A percentile compares a stretch with the other conserved stretches of the same genome.
These are phyloP conservation scores for Platorchestia sp. DNA, from an alignment of 1,140 invertebrate species.

Conservation along the genomic window DNA sequence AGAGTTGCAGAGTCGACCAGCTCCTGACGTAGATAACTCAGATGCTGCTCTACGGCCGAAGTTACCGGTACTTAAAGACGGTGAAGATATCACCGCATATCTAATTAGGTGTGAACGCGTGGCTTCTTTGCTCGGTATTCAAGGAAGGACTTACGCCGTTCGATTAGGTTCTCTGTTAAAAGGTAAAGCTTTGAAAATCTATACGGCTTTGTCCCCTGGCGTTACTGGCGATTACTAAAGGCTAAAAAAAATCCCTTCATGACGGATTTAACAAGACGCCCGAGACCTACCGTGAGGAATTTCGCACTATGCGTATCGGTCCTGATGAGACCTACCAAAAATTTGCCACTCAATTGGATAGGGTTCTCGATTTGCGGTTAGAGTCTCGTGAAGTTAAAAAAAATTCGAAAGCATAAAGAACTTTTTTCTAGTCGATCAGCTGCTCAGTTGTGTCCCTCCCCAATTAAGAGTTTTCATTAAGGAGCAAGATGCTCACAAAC, in stretches of 20 bases:
- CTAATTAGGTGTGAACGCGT: not conserved
- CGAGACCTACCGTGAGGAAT: no score
- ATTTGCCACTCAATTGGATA: not conserved
- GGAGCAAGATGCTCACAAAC: no score
- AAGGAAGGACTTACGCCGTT: not conserved
- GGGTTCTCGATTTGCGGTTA: not conserved
- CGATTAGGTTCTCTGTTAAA: not conserved
- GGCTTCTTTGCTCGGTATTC: no score
- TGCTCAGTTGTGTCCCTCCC: no score
- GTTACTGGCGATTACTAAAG: not conserved
- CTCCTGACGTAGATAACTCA: no score
- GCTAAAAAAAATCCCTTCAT: not conserved
- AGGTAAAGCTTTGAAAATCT: not conserved
- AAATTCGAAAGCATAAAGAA: not conserved
- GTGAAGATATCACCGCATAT: no score
- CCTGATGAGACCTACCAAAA: not conserved
- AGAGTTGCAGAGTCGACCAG: not conserved
- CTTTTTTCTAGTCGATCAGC: not conserved
- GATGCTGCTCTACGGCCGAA: no score
- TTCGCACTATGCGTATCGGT: not conserved
- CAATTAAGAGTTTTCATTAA: no score
- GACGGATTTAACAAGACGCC: not conserved
- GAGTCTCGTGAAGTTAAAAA: not conserved
- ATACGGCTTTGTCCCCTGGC: not conserved
- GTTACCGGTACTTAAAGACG: not conserved